phyloP scores from a whole-genome alignment of 1,140 invertebrate species.

The Linepithema humile region DNA sequence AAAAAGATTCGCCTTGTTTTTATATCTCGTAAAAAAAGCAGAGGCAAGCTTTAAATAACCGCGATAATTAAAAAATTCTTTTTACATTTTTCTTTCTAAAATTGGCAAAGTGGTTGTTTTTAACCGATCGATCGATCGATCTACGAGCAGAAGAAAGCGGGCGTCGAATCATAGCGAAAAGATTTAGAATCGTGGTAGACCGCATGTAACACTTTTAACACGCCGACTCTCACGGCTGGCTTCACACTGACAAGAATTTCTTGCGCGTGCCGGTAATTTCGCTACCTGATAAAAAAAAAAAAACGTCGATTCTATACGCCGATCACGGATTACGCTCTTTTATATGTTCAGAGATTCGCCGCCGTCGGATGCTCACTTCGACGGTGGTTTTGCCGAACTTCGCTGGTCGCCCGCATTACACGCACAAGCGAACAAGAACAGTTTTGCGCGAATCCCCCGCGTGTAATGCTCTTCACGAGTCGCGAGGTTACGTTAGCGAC shows the following conservation, averaged over 20 bases:
- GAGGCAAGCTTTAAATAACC: neutral
- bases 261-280: constrained; percentile 31
- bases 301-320: constrained; percentile 11
- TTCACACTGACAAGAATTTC: constrained; percentile 32
- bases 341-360: neutral
- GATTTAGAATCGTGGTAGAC: neutral
- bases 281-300: constrained; percentile 9
- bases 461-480: neutral
- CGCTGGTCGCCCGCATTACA: neutral
- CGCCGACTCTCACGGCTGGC: constrained; percentile 18
- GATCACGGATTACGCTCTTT: constrained; percentile 2
- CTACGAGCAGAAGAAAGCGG: neutral
- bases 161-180: no score
- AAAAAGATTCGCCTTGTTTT: neutral
- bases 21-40: neutral
- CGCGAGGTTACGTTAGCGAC: neutral
- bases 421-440: neutral
- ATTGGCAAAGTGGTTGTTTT: neutral
- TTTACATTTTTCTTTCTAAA: constrained; percentile 8
- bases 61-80: neutral
- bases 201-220: constrained; percentile 21
- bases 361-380: neutral
- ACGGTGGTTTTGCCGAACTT: constrained; percentile 16
- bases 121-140: neutral
- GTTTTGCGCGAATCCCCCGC: constrained; percentile 18